Percentiles rank a stretch among this genome's conserved stretches.
Evolutionary conservation across 2,113 vertebrate genomes (phyloP).

Genomic region (Corydoras sp.): DNA sequence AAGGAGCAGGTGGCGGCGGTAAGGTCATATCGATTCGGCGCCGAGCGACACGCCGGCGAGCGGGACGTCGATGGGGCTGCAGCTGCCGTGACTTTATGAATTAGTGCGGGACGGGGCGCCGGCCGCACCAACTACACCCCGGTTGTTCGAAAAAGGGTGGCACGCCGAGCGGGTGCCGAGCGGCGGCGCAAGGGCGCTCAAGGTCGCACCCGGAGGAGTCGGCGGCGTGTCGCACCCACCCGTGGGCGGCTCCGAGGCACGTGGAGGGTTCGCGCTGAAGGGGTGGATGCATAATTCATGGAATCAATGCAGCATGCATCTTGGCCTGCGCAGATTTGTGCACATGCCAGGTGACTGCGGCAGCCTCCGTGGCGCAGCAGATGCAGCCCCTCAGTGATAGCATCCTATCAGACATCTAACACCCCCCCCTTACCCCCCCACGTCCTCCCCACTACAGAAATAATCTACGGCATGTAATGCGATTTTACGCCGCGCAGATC

Average conservation of each 20-base stretch:
- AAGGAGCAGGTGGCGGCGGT: slow-evolving; percentile 64
- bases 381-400: neutral
- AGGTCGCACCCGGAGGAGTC: too few relatives aligned
- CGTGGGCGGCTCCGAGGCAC: too few relatives aligned
- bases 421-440: too few relatives aligned
- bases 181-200: too few relatives aligned
- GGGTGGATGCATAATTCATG: slow-evolving; percentile 56
- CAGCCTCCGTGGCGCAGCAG: slow-evolving; percentile 60
- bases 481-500: too few relatives aligned
- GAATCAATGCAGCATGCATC: slow-evolving; percentile 65
- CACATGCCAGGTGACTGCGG: slow-evolving; percentile 63
- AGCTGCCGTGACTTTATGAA: slow-evolving; percentile 50
- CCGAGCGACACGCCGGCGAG: slow-evolving; percentile 64
- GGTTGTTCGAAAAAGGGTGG: too few relatives aligned
- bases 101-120: slow-evolving; percentile 37
- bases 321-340: slow-evolving; percentile 64
- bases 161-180: too few relatives aligned
- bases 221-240: too few relatives aligned
- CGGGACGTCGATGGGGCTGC: slow-evolving; percentile 59
- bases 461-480: too few relatives aligned
- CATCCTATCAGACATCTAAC: too few relatives aligned
- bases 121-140: too few relatives aligned
- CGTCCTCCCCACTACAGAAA: too few relatives aligned
- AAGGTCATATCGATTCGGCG: slow-evolving; percentile 71
- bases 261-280: slow-evolving; percentile 17